Evolutionary conservation across 2,888 invertebrate genomes (phyloP).

Genomic region (Apodemia zela): DNA sequence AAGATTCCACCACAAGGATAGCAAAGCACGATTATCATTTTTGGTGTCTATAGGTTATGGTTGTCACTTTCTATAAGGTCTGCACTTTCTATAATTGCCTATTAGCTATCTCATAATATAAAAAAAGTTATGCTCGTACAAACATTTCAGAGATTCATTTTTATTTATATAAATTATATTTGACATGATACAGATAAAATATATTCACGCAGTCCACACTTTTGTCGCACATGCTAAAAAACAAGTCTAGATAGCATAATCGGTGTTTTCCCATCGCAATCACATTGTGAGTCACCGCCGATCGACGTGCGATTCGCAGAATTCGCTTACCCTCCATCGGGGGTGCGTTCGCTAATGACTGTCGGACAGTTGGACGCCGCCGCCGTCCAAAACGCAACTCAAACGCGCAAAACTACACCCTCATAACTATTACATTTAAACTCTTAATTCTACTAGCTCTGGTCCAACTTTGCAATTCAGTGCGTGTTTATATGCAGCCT

Average conservation of each 20-base stretch:
- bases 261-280: constrained; percentile 60
- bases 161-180: too few species aligned
- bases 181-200: too few species aligned
- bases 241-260: constrained; percentile 40
- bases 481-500: constrained; percentile 78
- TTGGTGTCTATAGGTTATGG: too few species aligned
- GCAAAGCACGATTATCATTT: too few species aligned
- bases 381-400: constrained; percentile 51
- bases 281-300: constrained; percentile 60
- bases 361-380: constrained; percentile 48
- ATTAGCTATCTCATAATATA: too few species aligned
- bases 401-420: constrained; percentile 63
- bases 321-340: constrained; percentile 60
- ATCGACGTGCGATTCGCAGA: constrained; percentile 58
- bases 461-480: constrained; percentile 56
- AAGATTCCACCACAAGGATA: too few species aligned
- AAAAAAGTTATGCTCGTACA: too few species aligned
- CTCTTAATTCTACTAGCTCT: constrained; percentile 56
- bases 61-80: too few species aligned
- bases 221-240: constrained; percentile 2
- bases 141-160: too few species aligned
- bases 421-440: constrained; percentile 61
- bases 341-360: constrained; percentile 73
- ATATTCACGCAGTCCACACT: too few species aligned
- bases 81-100: too few species aligned